These are phyloP conservation scores for Cerastis leucographa DNA, from an alignment of 2,888 invertebrate genomes.

Conservation along the genomic window DNA sequence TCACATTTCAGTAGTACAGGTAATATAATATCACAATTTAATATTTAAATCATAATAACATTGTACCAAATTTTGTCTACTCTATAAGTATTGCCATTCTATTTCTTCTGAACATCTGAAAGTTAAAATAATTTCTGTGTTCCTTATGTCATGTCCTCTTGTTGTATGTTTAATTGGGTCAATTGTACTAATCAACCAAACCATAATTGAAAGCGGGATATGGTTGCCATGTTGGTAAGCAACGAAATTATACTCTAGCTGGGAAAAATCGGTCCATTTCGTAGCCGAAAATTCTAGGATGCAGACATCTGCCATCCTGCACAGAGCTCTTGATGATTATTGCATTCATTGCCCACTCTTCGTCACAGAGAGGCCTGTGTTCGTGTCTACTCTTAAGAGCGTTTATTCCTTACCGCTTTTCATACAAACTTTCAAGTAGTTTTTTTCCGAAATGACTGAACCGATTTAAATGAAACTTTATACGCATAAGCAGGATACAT, in stretches of 20 bases:
- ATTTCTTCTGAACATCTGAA: background rate
- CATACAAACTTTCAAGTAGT: too few relatives aligned
- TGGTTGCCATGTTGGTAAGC: background rate
- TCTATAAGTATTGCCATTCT: background rate
- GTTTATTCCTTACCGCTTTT: too few relatives aligned
- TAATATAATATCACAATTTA: background rate
- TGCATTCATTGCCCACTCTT: background rate
- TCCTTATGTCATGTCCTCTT: background rate
- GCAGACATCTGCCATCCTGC: background rate
- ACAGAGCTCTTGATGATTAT: background rate
- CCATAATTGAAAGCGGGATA: background rate
- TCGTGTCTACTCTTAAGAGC: too few relatives aligned
- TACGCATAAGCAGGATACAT: too few relatives aligned
- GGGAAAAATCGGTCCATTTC: background rate
- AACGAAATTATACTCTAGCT: background rate
- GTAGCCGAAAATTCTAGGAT: background rate
- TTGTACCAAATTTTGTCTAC: background rate
- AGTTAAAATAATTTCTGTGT: background rate
- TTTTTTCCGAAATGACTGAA: too few relatives aligned
- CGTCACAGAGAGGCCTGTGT: background rate
- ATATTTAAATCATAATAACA: background rate
- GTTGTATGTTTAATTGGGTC: constrained; percentile 7
- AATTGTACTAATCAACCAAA: constrained; percentile 22
- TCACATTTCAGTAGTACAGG: background rate
- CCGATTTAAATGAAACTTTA: too few relatives aligned